These are phyloP conservation scores for Aspidoscelis tigris DNA, from an alignment of 2,113 vertebrate genomes.

Conservation along the genomic window DNA sequence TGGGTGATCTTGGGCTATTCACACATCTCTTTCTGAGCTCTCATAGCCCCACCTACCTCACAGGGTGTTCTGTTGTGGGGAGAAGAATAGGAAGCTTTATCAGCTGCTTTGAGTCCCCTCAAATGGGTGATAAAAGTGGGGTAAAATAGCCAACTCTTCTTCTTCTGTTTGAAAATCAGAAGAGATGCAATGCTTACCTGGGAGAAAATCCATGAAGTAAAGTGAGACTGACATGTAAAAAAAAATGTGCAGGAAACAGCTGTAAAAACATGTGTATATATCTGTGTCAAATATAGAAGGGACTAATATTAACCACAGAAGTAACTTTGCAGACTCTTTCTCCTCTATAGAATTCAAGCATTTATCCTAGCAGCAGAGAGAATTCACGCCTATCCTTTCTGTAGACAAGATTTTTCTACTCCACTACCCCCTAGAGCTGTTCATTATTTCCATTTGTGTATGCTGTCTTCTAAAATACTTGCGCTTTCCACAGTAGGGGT, in stretches of 20 bases:
- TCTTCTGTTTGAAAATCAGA: too few species aligned
- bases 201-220: not conserved
- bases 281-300: constrained; percentile 1
- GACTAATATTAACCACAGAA: constrained; percentile 11
- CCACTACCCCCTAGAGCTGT: accelerated
- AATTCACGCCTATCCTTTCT: constrained; percentile 8
- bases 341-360: not conserved
- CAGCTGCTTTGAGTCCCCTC: too few species aligned
- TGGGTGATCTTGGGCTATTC: too few species aligned
- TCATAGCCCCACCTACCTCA: too few species aligned
- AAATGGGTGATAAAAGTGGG: too few species aligned
- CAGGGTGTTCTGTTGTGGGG: too few species aligned
- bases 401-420: not conserved
- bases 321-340: not conserved
- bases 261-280: not conserved
- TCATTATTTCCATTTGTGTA: not conserved
- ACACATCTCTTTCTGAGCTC: too few species aligned
- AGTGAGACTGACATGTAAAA: not conserved
- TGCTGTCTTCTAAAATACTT: not conserved
- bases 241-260: not conserved
- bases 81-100: too few species aligned
- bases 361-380: not conserved
- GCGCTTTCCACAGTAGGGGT: accelerated
- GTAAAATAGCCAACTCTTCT: too few species aligned
- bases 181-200: not conserved